A percentile compares a stretch with the other conserved stretches of the same genome.
Conservation (phyloP, 23 tunicate genomes). For the Ascidia mentula region DNA sequence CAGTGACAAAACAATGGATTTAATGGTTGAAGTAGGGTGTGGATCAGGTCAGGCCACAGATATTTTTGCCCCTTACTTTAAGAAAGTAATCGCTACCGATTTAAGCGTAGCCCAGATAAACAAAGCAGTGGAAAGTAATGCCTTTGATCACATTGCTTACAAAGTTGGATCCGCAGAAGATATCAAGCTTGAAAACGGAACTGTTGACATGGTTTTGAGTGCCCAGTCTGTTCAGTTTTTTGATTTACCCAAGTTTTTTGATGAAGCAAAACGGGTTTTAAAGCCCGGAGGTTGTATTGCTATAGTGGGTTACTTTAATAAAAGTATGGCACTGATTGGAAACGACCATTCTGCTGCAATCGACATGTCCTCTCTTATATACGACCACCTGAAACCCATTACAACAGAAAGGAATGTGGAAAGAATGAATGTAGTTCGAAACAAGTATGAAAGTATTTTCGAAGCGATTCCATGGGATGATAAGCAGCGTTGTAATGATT, state of each 20-base stretch:
- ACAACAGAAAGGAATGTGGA: background rate
- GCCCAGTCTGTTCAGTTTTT: conserved; percentile 73
- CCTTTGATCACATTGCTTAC: conserved; percentile 21
- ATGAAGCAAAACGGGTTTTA: conserved; percentile 57
- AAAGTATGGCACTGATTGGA: background rate
- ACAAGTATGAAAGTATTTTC: background rate
- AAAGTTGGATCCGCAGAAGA: conserved; percentile 40
- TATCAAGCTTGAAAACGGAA: conserved; percentile 24
- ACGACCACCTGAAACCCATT: background rate
- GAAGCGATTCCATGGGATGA: conserved; percentile 16
- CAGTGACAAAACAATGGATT: background rate
- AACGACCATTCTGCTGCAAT: background rate
- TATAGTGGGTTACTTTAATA: conserved; percentile 38
- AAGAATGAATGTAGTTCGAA: background rate
- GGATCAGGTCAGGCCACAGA: conserved; percentile 56
- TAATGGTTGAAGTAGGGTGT: conserved; percentile 70
- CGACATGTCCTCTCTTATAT: background rate
- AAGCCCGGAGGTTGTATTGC: conserved; percentile 71
- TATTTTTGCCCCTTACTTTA: conserved; percentile 28
- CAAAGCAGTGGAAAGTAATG: conserved; percentile 30
- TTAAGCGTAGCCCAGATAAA: conserved; percentile 46
- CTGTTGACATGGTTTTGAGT: conserved; percentile 58
- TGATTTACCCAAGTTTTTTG: conserved; percentile 52
- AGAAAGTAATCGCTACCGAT: conserved; percentile 43
- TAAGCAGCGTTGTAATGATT: conserved; percentile 20